Evolutionary conservation across 2,113 vertebrate species (phyloP).

Genomic region (Saguinus midas): DNA sequence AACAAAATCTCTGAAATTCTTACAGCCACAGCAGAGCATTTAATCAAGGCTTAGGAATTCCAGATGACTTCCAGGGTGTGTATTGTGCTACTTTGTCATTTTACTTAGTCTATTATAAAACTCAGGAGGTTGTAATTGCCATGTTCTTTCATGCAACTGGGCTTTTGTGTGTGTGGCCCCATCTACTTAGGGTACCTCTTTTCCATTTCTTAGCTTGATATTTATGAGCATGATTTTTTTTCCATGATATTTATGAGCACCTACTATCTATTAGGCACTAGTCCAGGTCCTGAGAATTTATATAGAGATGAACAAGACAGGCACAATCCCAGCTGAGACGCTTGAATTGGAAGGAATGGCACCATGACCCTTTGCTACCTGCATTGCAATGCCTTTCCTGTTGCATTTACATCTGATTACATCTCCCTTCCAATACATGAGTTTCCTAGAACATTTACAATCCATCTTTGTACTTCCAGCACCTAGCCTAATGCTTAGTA

Average conservation of each 20-base stretch:
- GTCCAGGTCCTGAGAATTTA: not conserved
- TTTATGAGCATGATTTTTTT: not conserved
- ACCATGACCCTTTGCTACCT: not conserved
- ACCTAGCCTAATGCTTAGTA: not conserved
- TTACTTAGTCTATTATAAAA: not conserved
- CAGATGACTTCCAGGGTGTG: not conserved
- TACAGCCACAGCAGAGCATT: not conserved
- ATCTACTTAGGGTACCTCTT: not conserved
- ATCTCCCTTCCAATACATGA: not conserved
- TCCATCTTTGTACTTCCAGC: not conserved
- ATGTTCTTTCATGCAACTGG: not conserved
- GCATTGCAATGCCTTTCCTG: not conserved
- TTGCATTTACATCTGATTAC: not conserved
- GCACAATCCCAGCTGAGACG: not conserved
- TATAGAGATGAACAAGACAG: not conserved
- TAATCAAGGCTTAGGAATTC: not conserved
- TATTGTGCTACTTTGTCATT: not conserved
- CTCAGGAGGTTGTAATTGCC: not conserved
- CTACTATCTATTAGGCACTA: not conserved
- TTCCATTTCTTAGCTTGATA: not conserved
- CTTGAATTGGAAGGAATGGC: not conserved
- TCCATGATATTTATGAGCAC: not conserved
- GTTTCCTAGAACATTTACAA: not conserved
- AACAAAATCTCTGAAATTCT: not conserved
- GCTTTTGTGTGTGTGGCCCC: not conserved